phyloP scores from a whole-genome alignment of 1,140 invertebrate species.

The Conus ventricosus region DNA sequence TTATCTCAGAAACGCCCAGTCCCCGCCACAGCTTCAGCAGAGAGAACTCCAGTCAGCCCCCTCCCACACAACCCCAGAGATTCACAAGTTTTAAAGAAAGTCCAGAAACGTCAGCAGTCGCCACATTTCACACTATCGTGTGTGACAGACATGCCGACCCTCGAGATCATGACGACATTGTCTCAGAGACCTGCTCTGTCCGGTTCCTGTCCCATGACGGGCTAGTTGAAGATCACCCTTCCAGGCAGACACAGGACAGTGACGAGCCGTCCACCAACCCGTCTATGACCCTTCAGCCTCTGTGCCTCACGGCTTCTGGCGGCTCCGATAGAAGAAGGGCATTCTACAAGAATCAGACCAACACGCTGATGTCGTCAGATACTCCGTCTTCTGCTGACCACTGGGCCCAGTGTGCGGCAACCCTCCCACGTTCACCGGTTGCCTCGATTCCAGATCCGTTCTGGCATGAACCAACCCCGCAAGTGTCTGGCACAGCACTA shows the following conservation, averaged over 20 bases:
- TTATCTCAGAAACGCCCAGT: not conserved
- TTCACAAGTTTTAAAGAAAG: not conserved
- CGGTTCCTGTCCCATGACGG: not conserved
- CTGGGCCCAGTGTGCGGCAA: not conserved
- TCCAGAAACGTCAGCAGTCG: not conserved
- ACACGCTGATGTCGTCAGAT: not conserved
- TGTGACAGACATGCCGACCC: too few species aligned
- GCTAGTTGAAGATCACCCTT: not conserved
- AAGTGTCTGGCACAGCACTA: not conserved
- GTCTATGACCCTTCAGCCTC: too few species aligned
- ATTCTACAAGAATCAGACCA: not conserved
- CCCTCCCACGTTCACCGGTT: conserved; percentile 12
- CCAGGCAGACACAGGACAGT: not conserved
- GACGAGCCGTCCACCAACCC: not conserved
- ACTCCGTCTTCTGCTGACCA: not conserved
- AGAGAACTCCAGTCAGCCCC: not conserved
- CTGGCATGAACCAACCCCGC: not conserved
- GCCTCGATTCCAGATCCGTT: conserved; percentile 16
- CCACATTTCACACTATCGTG: not conserved
- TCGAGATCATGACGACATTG: not conserved
- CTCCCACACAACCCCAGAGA: not conserved
- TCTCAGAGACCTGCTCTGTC: not conserved
- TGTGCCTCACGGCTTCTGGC: not conserved
- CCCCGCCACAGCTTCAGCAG: not conserved
- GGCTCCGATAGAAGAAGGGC: not conserved